phyloP scores from a whole-genome alignment of 2,888 invertebrate genomes.

The Amphipoea lucens region DNA sequence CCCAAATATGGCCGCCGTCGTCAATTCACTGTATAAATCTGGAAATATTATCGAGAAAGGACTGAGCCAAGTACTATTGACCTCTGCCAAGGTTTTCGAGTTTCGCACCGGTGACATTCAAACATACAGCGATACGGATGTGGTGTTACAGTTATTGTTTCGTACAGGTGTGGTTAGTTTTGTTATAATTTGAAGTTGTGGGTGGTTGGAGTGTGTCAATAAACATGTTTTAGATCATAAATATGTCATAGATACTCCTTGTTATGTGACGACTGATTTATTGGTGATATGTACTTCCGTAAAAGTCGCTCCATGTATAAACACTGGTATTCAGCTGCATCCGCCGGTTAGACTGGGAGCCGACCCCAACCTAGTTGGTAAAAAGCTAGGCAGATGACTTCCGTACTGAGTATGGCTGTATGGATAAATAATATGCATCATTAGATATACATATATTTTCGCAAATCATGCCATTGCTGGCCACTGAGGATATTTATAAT shows the following conservation, averaged over 20 bases:
- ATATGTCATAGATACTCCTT: background rate
- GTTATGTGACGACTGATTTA: background rate
- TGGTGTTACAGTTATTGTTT: conserved; percentile 63
- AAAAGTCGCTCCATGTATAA: background rate
- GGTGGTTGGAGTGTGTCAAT: conserved; percentile 22
- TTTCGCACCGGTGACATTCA: conserved; percentile 75
- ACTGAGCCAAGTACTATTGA: conserved; percentile 72
- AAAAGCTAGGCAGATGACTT: background rate
- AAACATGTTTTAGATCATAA: background rate
- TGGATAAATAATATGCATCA: background rate
- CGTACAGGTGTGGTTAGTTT: conserved; percentile 15
- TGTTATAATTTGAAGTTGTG: conserved; percentile 1
- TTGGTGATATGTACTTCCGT: conserved; percentile 8
- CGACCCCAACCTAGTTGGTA: background rate
- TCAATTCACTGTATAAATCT: conserved; percentile 49
- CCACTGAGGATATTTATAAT: background rate
- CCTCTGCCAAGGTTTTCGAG: conserved; percentile 80
- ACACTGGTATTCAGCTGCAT: background rate
- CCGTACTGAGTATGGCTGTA: background rate
- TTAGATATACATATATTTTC: background rate
- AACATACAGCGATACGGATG: conserved; percentile 77
- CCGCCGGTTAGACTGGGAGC: background rate
- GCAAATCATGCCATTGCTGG: background rate
- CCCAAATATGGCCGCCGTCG: conserved; percentile 35
- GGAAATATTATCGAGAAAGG: conserved; percentile 72